Base-by-base conservation (phyloP, 2,888 invertebrate genomes). In the Lasioglossum marginatum region DNA sequence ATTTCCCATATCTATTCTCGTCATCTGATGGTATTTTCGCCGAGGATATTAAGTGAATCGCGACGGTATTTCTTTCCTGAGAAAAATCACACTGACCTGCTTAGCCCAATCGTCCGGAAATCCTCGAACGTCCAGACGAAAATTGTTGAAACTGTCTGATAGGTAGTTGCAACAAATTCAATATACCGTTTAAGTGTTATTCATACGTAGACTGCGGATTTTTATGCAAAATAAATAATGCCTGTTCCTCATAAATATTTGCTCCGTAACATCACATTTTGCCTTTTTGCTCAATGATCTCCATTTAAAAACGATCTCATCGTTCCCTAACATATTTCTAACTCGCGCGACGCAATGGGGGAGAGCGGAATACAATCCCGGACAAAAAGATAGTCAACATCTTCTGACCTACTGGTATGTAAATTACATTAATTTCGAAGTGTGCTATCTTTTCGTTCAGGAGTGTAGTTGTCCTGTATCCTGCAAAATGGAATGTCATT, bases 1-100 rank as follows among this genome's bases (percentile, higher is more conserved):
- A 43, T 68, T 70, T 52, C 74, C 12, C 10, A 31, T 84, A 78
- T 83, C 74, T 74, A 12, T 16, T 14, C 34, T 34, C 2, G 27
- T n/a, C 10, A 66, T 82, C 77, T 34, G 12, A 16, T 2, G 27
- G 12, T 48, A 84, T 27, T 75, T 70, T 70, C 34, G 34, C 8
- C 23, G 16, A 27, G 19, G 19, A 31, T 60, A 45, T 82, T 74
- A 70, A 77, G 60, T 27, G 77, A 77, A 82, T 77, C 19, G 45
- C 73, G 73, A 73, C 52, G 45, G 23, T 27, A 43, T 74, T 79
- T 31, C 23, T 4, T 19, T 43, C 71, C 37, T 10, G 31, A 6
- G n/a, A 19, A 4, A 40, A 77, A 70, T 60, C 57, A 45, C 31
- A n/a, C 40, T 23, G 57, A 57, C 57, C 57, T 12, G n/a, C 12